Evolutionary conservation across 2,113 vertebrate genomes (phyloP), one percentile per base, ranked within the genome.

Genomic region (human (Homo sapiens)): DNA sequence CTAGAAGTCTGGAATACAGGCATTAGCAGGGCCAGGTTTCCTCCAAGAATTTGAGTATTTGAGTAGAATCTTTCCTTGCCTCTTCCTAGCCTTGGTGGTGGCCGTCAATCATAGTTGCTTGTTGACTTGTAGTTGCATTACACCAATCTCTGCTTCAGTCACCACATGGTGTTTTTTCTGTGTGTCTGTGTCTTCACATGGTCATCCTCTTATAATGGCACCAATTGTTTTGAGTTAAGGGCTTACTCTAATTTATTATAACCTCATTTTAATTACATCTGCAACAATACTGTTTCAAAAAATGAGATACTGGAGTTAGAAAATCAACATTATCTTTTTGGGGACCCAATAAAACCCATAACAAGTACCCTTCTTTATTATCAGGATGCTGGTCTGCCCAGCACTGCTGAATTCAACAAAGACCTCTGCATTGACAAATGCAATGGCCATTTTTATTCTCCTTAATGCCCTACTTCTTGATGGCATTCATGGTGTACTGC

Each of bases 381-480:
- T 43, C 3, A 59, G 7, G n/a, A 8, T 50, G 40, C 16, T 20
- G 43, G 5, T 43, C 18, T 90, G 14, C 5, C 59, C 6, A 45
- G n/a, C 13, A 16, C 11, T 48, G 43, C 12, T 48, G 11, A 48
- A 66, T 57, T 92, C 38, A 64, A 38, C 38, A 45, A 7, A 52
- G 13, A 8, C 13, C 2, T 9, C 38, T 9, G 72, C 0, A 9
- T 0, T 6, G 18, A 48, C 27, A 16, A 22, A 25, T 1, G 1
- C 52, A 35, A 32, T 27, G 27, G 18, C 4, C 32, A 20, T 35
- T 75, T 66, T 64, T 2, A 11, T 17, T 64, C 20, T 61, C 79
- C 30, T 0, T 48, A 27, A 45, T n/a, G 35, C 18, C 43, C 14
- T 9, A 0, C 0, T 6, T 89, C 14, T 64, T 4, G 30, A 3